Base-by-base conservation (phyloP, 2,888 invertebrate species). In the Myopa testacea region DNA sequence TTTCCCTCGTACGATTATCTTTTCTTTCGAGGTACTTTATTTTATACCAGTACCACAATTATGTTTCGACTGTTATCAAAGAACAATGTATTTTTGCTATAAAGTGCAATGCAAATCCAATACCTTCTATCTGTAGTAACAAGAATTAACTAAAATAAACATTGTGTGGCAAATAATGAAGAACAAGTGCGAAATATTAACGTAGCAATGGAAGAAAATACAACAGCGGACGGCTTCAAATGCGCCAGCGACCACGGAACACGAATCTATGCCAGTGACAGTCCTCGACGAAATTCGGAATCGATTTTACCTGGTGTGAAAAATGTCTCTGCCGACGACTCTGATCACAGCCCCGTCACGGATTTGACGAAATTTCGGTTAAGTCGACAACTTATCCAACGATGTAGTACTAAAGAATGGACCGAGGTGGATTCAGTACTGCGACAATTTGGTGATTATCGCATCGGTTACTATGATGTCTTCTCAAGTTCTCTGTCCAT, bases 401-500 rank as follows among this genome's bases (percentile, higher is more conserved):
- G 62, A 12, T 69, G 52, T n/a, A 63, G 45, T 50, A 73, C 77
- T 2, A 55, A 72, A 37, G 71, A 72, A 60, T 80, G 82, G 79
- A 81, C 75, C 55, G 81, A 81, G 69, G 80, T 79, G 16, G 78
- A 81, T 72, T 77, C 55, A 4, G 73, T 52, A 72, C 12, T 79
- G 82, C 10, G 81, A 72, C 63, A 74, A 76, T 8, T 12, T 8
- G 75, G 52, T 19, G 45, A 68, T 26, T 75, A 75, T 38, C 71
- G 58, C 0, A 78, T 81, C 34, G 78, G 81, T 34, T 82, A 84
- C 69, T 78, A 62, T 72, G 86, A 86, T 37, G 85, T 87, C 34
- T 68, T 80, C 14, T 85, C 81, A 3, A 86, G 84, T 14, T 79
- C 81, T 4, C 45, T 84, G 14, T 87, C 86, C 12, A 86, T 87